Evolutionary conservation across 2,113 vertebrate species (phyloP), one percentile per base, ranked within the genome.

Genomic region (Sakesphorus luctuosus): DNA sequence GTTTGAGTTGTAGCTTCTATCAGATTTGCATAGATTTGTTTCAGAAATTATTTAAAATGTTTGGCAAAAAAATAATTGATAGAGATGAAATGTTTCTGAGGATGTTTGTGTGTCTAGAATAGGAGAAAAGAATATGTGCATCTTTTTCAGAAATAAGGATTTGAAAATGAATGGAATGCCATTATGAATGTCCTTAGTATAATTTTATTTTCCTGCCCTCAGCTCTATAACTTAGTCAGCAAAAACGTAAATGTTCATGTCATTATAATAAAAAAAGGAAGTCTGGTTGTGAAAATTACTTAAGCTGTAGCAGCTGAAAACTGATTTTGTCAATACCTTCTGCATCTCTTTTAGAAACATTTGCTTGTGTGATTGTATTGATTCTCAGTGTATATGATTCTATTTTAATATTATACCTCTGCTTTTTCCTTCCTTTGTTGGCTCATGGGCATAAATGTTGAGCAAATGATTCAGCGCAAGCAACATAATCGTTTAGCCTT

Each of bases 1-100:
- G 31, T 77, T 73, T 93, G 35, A 94, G 94, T 81, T 73, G 16
- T 74, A 91, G 47, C 77, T 81, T 95, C 83, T 80, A 36, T 83
- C 90, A 91, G 71, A 92, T 67, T 93, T 47, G 55, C 86, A 62
- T 31, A 55, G 73, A 62, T 78, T 72, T 87, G 16, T 85, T 52
- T 84, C 53, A 93, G 47, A 50, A 18, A 3, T 65, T 25, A 65
- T 92, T 94, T 95, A 36, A 58, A 93, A 97, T 92, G 25, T 68
- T 71, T 68, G 29, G 18, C 13, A 72, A 83, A 44, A 11, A 53
- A 66, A n/a, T 65, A 65, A 47, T 10, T 10, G 38, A 11, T 20
- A 23, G 18, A 24, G 33, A 11, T 63, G 23, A 58, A 20, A 8
- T 3, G 1, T 62, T 81, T 91, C 21, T 23, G 63, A 63, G 38